Evolutionary conservation across 2,797 vertebrate species (phyloP).

Genomic region (Cheirogaleus major): DNA sequence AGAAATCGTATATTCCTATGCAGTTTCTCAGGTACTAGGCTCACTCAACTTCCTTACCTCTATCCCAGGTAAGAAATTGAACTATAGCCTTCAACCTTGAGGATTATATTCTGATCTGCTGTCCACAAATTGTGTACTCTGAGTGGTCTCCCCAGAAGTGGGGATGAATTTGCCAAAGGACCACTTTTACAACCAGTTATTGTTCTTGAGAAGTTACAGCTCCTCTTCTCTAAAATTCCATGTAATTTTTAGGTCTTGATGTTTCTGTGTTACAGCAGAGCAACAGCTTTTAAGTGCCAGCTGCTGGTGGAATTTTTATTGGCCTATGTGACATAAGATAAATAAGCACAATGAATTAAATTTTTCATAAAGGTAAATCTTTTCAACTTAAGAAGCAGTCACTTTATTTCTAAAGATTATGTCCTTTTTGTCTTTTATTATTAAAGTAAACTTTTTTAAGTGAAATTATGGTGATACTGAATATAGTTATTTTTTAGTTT

Average conservation of each 20-base stretch:
- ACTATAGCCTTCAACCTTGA: background rate
- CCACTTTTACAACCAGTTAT: background rate
- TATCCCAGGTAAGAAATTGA: background rate
- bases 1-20: background rate
- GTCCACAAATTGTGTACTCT: background rate
- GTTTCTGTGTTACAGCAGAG: background rate
- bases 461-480: background rate
- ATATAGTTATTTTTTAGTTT: background rate
- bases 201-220: background rate
- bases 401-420: background rate
- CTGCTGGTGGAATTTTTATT: background rate
- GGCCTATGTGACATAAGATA: background rate
- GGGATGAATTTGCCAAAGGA: background rate
- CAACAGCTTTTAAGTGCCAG: background rate
- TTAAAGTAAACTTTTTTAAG: background rate
- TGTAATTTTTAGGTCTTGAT: constrained; percentile 10
- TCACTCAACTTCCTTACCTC: background rate
- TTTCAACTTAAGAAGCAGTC: background rate
- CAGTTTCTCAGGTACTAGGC: background rate
- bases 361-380: constrained; percentile 8
- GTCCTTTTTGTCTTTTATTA: background rate
- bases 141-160: background rate
- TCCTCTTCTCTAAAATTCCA: background rate
- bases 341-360: background rate
- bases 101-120: background rate